A percentile compares a stretch with the other conserved stretches of the same genome.
These are phyloP conservation scores for Megaptera novaeangliae DNA, from an alignment of 2,113 vertebrate species.

Conservation along the genomic window DNA sequence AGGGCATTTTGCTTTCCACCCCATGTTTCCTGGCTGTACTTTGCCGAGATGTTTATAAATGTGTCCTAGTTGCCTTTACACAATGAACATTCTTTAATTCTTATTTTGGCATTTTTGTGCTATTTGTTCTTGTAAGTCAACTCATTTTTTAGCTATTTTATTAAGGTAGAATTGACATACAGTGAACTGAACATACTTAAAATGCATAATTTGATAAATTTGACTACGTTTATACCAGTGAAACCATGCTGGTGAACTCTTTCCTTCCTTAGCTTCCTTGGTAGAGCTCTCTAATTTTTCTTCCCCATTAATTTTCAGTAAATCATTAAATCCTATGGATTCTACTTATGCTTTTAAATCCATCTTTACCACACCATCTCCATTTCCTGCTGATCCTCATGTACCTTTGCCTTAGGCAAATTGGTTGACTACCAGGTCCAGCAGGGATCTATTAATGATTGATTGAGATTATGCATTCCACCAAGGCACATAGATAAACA, in stretches of 20 bases:
- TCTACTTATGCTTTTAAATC: not conserved
- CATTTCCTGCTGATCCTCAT: not conserved
- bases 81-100: not conserved
- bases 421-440: not conserved
- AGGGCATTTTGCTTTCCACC: not conserved
- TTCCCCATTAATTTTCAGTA: not conserved
- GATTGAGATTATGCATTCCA: not conserved
- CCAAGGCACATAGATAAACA: not conserved
- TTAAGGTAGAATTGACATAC: not conserved
- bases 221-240: not conserved
- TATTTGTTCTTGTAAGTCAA: not conserved
- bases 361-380: not conserved
- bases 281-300: not conserved
- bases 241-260: not conserved
- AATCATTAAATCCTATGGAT: not conserved
- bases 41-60: not conserved
- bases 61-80: not conserved
- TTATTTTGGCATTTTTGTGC: not conserved
- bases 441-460: not conserved
- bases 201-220: not conserved
- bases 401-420: not conserved
- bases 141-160: not conserved
- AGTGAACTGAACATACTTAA: not conserved
- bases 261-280: not conserved
- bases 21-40: not conserved